Percentiles rank a stretch among this genome's conserved stretches.
Evolutionary conservation across 2,113 vertebrate species (phyloP).

Genomic region (Amphilophus citrinellus): DNA sequence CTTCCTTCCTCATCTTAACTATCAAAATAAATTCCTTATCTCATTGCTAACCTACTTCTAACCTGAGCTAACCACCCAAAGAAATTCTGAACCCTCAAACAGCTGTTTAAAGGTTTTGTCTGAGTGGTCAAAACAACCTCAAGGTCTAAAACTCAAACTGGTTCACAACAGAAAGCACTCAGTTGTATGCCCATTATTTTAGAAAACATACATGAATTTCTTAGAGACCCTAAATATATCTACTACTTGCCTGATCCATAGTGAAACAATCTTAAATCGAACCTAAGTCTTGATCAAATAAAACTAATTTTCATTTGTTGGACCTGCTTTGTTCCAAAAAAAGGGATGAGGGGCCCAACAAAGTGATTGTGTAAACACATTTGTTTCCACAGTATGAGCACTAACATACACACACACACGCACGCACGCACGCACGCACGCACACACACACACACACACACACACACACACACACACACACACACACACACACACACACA

Average conservation of each 20-base stretch:
- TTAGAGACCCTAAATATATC: too few species aligned
- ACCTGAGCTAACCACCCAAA: background rate
- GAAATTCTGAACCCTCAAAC: background rate
- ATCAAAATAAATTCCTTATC: conserved; percentile 4
- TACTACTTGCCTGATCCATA: background rate
- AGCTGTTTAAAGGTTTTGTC: background rate
- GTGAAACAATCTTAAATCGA: background rate
- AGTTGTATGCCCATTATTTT: background rate
- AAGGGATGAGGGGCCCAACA: background rate
- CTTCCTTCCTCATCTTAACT: conserved; percentile 1
- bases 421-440: conserved; percentile 11
- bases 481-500: background rate
- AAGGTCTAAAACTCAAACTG: background rate
- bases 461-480: background rate
- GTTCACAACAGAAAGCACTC: background rate
- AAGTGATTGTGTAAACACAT: background rate
- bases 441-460: conserved; percentile 4
- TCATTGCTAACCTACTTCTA: background rate
- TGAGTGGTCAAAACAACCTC: background rate
- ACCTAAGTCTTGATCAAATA: background rate
- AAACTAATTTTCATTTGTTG: background rate
- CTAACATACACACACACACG: background rate
- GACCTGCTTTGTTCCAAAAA: background rate
- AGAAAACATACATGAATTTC: background rate
- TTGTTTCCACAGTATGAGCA: background rate